Evolutionary conservation across 2,797 vertebrate species (phyloP), one percentile per base, ranked within the genome.

Genomic region (Gastrophryne carolinensis): DNA sequence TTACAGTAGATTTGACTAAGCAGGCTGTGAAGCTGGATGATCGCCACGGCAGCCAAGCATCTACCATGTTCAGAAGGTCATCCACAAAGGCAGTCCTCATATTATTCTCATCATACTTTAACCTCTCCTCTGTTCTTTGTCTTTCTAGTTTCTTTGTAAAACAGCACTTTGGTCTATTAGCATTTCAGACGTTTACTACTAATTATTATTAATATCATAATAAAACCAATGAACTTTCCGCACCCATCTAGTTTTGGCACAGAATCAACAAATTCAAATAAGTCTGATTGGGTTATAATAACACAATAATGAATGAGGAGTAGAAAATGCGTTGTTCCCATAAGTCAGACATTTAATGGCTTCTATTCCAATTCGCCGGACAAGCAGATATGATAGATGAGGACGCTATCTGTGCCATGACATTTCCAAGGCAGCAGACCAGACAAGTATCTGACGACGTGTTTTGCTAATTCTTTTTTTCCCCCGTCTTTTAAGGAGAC

Each of bases 261-360:
- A 17, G 24, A 27, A 37, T 63, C 73, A 76, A 76, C 54, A 76
- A 24, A 63, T 15, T 35, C 11, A 70, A 39, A 76, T 39, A 34
- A 56, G 57, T 29, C 15, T 62, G 58, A 77, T 63, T 63, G 34
- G 62, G 58, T 56, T 76, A 63, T 77, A 71, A 77, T 57, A 70
- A 64, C 66, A 47, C 35, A 34, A 77, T 71, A 70, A 77, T 77
- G 37, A 54, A 77, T 71, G 66, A 62, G 74, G 37, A 44, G 15
- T 77, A 56, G 37, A 47, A 63, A 49, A 77, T 70, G 66, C n/a
- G 27, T 57, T 34, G 50, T 56, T 73, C 61, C 52, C 72, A 77
- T 69, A 70, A 56, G 58, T 70, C 41, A 63, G 66, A 56, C 50
- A 71, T 71, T 77, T 71, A 77, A 77, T 77, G 66, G 60, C 49